Base-by-base conservation (phyloP, 2,888 invertebrate species). In the Bombylius discolor region DNA sequence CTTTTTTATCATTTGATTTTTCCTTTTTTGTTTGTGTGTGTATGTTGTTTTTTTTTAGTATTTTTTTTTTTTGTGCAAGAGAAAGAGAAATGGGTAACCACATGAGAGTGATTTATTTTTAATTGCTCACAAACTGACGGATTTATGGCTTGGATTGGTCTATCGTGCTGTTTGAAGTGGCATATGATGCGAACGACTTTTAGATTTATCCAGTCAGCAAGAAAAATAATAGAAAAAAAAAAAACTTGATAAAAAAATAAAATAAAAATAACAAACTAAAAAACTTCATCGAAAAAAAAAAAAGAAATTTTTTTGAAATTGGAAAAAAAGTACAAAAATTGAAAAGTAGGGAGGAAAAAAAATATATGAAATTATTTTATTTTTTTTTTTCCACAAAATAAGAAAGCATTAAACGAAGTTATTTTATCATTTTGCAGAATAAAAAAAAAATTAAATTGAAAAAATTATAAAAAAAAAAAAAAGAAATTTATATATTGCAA, bases 101-200 rank as follows among this genome's bases (percentile, higher is more conserved):
- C 62, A 61, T 59, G 62, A 62, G 62, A 62, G 62, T 62, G 62
- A 62, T 62, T 62, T 62, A 62, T 62, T 62, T 62, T 62, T 62
- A 62, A 62, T 62, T 62, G 59, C 60, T 60, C 59, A 50, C 60
- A 60, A 60, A 62, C 62, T 62, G 62, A 62, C 61, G 62, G 62
- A 62, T 62, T 62, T 62, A 62, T 62, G 62, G 61, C 60, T 61
- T 58, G 55, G 55, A 55, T 55, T 55, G 39, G 39, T 42, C 50
- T 50, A 46, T 44, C 51, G 9, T 46, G 50, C 50, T 34, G 14
- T 31, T 36, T 33, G 46, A 47, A 50, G 55, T 54, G 49, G 45
- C 33, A 49, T 50, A 49, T 46, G 49, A 45, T 42, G 4, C 39
- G 39, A 42, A 42, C 39, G 39, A 42, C 39, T 42, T 42, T 42